Base-by-base conservation (phyloP, 2,797 vertebrate genomes). In the Betta splendens region DNA sequence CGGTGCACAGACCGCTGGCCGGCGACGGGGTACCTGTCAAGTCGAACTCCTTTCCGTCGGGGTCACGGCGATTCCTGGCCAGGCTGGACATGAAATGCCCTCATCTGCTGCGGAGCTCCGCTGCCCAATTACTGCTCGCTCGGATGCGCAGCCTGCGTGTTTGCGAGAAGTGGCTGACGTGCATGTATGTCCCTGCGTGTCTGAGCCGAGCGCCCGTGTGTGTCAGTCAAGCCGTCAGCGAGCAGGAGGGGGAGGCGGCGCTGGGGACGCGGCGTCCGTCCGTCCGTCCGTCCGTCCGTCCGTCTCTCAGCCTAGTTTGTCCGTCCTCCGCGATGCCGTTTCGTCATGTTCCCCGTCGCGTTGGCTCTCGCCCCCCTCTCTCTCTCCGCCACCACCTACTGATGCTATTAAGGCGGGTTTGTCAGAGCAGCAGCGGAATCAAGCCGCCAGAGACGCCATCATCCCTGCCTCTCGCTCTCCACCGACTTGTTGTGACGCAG, bases 401-500 rank as follows among this genome's bases (percentile, higher is more conserved):
- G 84, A 86, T 85, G 88, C 88, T 82, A 73, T 80, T 81, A 77
- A 72, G 83, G 84, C 83, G 84, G 77, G 77, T 87, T 85, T 85
- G 86, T 87, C 68, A 67, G 85, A 77, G 86, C 80, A 79, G 85
- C 85, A 18, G 49, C 79, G 84, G 87, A 83, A 86, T 89, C 89
- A 91, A 89, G 83, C 87, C 89, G 91, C 88, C 84, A 89, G 89
- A 92, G 92, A 92, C 92, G 92, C 92, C 92, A 93, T 93, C 91
- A 91, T 91, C 89, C 80, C 85, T 79, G 71, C 85, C 85, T 88
- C 89, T 60, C 86, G 83, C 87, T 83, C 85, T 81, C 83, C 28
- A 58, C 81, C 88, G 91, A 92, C 90, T 93, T 92, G 90, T 92
- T 93, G 91, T 93, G 92, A 93, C 92, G 92, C 92, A 93, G 92